A percentile compares a stretch with the other conserved stretches of the same genome.
Evolutionary conservation across 2,888 invertebrate genomes (phyloP).

Genomic region (Urechis unicinctus): DNA sequence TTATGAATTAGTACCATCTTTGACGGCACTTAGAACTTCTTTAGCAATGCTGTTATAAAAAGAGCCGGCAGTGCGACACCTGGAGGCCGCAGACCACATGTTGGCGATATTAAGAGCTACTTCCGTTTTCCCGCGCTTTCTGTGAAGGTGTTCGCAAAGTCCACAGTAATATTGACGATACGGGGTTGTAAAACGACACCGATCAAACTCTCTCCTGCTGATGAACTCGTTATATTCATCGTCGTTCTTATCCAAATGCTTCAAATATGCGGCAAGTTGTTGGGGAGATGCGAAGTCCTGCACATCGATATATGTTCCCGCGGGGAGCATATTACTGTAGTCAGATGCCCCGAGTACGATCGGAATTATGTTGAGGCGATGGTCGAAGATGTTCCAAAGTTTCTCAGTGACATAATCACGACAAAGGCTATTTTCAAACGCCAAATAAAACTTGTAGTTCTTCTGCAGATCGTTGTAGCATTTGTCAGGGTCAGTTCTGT

Average conservation of each 20-base stretch:
- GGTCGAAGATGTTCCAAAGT: neutral
- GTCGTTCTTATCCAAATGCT: neutral
- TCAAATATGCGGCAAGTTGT: neutral
- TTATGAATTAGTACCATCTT: too few species aligned
- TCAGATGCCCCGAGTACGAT: neutral
- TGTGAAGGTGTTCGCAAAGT: neutral
- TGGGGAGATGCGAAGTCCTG: neutral
- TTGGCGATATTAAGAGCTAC: neutral
- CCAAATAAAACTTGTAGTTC: neutral
- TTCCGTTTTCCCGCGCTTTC: neutral
- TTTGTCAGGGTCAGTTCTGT: neutral
- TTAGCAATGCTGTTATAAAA: neutral
- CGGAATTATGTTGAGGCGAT: neutral
- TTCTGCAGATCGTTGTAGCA: neutral
- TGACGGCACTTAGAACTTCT: too few species aligned
- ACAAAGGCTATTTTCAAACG: neutral
- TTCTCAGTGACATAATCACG: neutral
- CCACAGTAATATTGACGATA: neutral
- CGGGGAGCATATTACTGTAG: neutral
- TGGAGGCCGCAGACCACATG: neutral
- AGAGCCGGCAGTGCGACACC: neutral
- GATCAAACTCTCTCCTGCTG: neutral
- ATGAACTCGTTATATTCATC: neutral
- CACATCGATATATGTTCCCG: neutral
- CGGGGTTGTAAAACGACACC: neutral